Evolutionary conservation across 1,140 invertebrate species (phyloP), one percentile per base, ranked within the genome.

Genomic region (Drosophila sechellia): DNA sequence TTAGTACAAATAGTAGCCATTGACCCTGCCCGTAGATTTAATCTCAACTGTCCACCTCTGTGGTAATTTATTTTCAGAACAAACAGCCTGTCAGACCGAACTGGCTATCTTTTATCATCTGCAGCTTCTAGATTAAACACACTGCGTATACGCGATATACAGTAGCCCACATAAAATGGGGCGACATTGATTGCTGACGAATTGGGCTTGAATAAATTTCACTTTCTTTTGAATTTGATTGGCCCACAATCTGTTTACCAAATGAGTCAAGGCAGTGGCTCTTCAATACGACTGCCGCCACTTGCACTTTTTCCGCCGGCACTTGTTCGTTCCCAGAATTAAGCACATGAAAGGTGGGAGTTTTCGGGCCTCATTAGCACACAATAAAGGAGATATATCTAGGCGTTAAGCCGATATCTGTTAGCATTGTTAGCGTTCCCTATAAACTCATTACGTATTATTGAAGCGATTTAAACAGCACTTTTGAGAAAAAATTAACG

Each of bases 321-420:
- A 22, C 22, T 50, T 15, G 42, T 35, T 65, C 49, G 37, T 39
- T 74, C 49, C n/a, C 60, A 65, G 48, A 53, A 50, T 65, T 54
- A 65, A 53, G 13, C 40, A 37, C 46, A 42, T 37, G 35, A 40
- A 55, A 25, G 69, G 55, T 87, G 83, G 84, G 83, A 87, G 79
- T 83, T 65, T 77, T 71, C 12, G 40, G 60, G 50, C 61, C 75
- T 89, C 45, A 89, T 87, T 87, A 89, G 83, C 83, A 87, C 83
- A 87, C 83, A 87, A 87, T 87, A 77, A 79, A 79, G 66, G 31
- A 49, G 65, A 49, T 70, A 57, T 55, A 68, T 69, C 66, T 68
- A 69, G 66, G 42, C 49, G 39, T 10, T 43, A 5, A 68, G 49
- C 20, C 42, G 50, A 71, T 40, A 40, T 70, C 52, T 70, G 58